Evolutionary conservation across 2,888 invertebrate genomes (phyloP).

Genomic region (Trypoxylon attenuatum): DNA sequence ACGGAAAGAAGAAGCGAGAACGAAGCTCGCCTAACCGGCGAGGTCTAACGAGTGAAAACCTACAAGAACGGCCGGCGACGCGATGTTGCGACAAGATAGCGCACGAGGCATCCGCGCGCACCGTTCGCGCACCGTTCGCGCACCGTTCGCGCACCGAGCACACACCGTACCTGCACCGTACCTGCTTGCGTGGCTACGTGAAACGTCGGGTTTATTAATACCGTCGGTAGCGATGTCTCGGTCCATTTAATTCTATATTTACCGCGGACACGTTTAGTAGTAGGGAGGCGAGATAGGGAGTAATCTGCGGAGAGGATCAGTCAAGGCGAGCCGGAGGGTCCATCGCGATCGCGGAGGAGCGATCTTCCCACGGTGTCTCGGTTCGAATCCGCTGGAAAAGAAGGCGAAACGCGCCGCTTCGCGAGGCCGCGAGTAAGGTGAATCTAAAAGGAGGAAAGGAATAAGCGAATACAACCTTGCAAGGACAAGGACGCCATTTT

Average conservation of each 20-base stretch:
- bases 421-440: too few relatives aligned
- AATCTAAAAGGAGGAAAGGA: conserved; percentile 24
- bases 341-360: conserved; percentile 43
- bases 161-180: not conserved
- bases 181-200: conserved; percentile 32
- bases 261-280: conserved; percentile 46
- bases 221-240: conserved; percentile 44
- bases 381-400: conserved; percentile 34
- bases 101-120: not conserved
- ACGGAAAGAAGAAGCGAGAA: not conserved
- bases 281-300: conserved; percentile 38
- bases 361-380: conserved; percentile 63
- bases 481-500: conserved; percentile 68
- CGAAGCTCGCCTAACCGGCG: not conserved
- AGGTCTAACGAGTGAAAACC: conserved; percentile 22
- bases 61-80: conserved; percentile 11
- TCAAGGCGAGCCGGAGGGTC: conserved; percentile 56
- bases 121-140: too few relatives aligned
- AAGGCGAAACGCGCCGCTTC: too few relatives aligned
- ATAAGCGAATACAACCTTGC: conserved; percentile 56
- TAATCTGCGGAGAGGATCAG: conserved; percentile 59
- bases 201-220: conserved; percentile 54
- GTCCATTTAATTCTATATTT: conserved; percentile 60
- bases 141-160: not conserved
- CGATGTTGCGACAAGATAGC: conserved; percentile 16